Evolutionary conservation across 2,113 vertebrate species (phyloP).

Genomic region (Tyrannus savana): DNA sequence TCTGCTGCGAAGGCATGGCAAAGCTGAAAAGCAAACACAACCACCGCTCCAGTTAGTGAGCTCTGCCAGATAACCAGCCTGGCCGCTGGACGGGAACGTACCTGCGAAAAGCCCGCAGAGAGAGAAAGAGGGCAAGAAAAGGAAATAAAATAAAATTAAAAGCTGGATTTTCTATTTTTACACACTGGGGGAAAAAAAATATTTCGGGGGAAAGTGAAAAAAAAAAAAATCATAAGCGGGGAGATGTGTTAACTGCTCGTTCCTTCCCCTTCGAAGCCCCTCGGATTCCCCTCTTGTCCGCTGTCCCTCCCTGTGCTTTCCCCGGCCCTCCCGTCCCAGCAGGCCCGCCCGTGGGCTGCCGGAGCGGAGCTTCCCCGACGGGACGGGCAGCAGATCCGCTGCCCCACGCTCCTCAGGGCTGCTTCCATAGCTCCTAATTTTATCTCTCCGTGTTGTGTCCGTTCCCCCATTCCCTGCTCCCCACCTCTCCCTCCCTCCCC

Average conservation of each 20-base stretch:
- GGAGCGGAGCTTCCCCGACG: background rate
- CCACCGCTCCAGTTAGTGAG: conserved; percentile 70
- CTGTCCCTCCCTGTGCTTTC: background rate
- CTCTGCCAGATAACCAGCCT: conserved; percentile 48
- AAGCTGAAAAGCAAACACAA: conserved; percentile 83
- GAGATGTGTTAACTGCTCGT: background rate
- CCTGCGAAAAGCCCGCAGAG: conserved; percentile 4
- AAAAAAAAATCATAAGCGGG: background rate
- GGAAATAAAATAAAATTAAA: background rate
- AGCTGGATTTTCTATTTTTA: background rate
- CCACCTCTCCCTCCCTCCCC: rapidly evolving
- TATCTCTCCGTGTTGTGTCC: background rate
- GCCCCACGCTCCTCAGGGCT: background rate
- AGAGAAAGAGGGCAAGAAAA: background rate
- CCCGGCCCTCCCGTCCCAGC: background rate
- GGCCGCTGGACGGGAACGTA: background rate
- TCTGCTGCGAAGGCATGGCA: conserved; percentile 79
- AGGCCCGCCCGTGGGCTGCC: background rate
- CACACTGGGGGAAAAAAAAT: too few species aligned
- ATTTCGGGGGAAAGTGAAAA: background rate
- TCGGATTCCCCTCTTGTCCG: background rate
- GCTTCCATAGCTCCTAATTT: background rate
- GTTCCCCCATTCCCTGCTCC: too few species aligned
- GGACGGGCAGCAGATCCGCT: background rate
- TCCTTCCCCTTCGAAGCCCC: background rate